Conservation (phyloP, 2,113 vertebrate species). For the Melanocharis versteri region DNA sequence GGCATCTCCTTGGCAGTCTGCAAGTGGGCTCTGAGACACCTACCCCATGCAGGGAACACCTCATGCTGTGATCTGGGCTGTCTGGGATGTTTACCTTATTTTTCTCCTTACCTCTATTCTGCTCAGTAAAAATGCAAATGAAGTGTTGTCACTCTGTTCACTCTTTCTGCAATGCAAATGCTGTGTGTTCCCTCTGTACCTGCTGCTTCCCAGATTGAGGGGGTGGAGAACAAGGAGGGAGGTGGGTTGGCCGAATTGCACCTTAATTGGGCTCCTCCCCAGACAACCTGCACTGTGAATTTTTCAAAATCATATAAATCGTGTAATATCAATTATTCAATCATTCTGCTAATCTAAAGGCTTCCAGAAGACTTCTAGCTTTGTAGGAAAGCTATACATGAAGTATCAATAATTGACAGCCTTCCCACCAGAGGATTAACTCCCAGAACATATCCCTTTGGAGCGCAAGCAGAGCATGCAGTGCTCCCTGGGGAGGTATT, state of each 20-base stretch:
- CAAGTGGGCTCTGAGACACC: not conserved
- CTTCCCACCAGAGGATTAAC: not conserved
- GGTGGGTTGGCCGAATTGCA: not conserved
- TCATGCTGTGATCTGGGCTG: not conserved
- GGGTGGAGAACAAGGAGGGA: slow-evolving; percentile 17
- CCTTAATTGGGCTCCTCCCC: slow-evolving; percentile 36
- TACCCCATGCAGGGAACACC: fast-evolving
- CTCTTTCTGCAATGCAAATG: not conserved
- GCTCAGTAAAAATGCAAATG: slow-evolving; percentile 12
- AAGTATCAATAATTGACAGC: slow-evolving; percentile 15
- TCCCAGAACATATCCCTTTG: not conserved
- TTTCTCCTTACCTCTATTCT: not conserved
- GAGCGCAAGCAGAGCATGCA: not conserved
- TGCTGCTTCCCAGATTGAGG: not conserved
- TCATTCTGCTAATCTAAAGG: slow-evolving; percentile 27
- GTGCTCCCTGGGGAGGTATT: not conserved
- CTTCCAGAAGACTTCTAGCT: not conserved
- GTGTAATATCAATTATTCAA: slow-evolving; percentile 28
- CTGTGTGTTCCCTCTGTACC: not conserved
- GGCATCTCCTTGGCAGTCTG: not conserved
- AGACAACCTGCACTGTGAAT: not conserved
- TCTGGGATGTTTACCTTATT: not conserved
- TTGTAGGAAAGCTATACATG: not conserved
- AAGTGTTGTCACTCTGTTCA: not conserved
- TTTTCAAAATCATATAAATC: slow-evolving; percentile 26